Percentiles rank a stretch among this genome's conserved stretches.
Conservation (phyloP, 2,797 vertebrate genomes). For the Xiphophorus birchmanni region DNA sequence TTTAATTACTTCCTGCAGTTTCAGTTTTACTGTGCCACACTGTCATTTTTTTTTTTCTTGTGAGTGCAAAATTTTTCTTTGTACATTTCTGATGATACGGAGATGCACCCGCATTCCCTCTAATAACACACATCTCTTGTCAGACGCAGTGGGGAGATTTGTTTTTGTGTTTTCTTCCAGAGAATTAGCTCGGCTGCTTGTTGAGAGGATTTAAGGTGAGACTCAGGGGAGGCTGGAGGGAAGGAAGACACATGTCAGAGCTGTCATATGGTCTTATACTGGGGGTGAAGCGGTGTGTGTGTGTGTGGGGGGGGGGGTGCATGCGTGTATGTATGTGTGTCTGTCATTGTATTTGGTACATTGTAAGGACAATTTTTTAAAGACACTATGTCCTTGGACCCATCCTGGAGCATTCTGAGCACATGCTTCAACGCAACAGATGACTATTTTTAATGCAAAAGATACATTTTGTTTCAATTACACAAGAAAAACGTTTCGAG, state of each 20-base stretch:
- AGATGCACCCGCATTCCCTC: neutral
- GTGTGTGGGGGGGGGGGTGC: no score
- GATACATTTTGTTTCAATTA: neutral
- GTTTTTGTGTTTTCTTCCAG: constrained; percentile 10
- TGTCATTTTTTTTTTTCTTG: neutral
- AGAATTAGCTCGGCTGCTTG: constrained; percentile 28
- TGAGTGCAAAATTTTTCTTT: neutral
- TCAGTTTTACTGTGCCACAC: neutral
- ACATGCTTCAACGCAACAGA: neutral
- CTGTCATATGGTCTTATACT: constrained; percentile 5
- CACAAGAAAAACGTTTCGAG: neutral
- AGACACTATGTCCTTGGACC: no score
- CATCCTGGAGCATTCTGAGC: no score
- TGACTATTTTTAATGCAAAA: neutral
- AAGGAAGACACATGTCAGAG: constrained; percentile 7
- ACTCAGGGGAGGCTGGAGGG: constrained; percentile 16
- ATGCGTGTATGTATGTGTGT: no score
- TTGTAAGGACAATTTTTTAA: no score
- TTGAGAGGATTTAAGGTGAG: constrained; percentile 29
- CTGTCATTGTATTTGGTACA: no score
- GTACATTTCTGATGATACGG: neutral
- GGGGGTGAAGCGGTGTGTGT: neutral
- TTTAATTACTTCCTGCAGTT: neutral
- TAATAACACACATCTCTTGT: constrained; percentile 18
- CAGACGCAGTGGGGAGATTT: constrained; percentile 23